Conservation (phyloP, 2,113 vertebrate genomes). For the Anthoscopus minutus region DNA sequence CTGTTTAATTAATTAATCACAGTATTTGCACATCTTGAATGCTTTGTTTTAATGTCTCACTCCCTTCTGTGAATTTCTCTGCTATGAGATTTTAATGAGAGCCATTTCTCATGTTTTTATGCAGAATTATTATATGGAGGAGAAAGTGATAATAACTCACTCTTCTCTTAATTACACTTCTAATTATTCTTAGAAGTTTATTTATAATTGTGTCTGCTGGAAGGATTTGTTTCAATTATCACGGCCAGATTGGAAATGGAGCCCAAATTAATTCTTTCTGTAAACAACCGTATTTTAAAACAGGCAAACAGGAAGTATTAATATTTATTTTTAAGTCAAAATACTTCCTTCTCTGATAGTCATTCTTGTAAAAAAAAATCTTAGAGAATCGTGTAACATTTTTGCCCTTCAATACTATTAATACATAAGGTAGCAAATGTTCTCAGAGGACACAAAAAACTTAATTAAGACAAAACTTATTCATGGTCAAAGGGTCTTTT, state of each 20-base stretch:
- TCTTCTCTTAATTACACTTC: conserved; percentile 59
- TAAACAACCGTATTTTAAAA: conserved; percentile 21
- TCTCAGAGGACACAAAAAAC: background rate
- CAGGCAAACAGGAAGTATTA: background rate
- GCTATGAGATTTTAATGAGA: conserved; percentile 38
- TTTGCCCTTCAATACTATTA: background rate
- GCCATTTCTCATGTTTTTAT: conserved; percentile 1
- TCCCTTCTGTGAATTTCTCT: background rate
- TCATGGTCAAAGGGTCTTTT: background rate
- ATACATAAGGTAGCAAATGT: background rate
- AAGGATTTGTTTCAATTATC: conserved; percentile 32
- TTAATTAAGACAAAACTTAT: background rate
- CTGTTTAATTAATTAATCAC: background rate
- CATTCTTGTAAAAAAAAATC: background rate
- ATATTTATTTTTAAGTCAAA: conserved; percentile 11
- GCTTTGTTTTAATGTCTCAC: background rate
- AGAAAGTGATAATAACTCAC: conserved; percentile 18
- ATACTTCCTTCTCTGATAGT: background rate
- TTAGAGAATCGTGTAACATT: background rate
- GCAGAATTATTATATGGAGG: background rate
- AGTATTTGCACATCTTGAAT: background rate
- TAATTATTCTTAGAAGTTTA: conserved; percentile 59
- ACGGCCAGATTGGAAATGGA: conserved; percentile 29
- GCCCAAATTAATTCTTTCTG: conserved; percentile 39
- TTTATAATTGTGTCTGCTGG: conserved; percentile 30